Base-by-base conservation (phyloP, 2,888 invertebrate species). In the Sesamia inferens region DNA sequence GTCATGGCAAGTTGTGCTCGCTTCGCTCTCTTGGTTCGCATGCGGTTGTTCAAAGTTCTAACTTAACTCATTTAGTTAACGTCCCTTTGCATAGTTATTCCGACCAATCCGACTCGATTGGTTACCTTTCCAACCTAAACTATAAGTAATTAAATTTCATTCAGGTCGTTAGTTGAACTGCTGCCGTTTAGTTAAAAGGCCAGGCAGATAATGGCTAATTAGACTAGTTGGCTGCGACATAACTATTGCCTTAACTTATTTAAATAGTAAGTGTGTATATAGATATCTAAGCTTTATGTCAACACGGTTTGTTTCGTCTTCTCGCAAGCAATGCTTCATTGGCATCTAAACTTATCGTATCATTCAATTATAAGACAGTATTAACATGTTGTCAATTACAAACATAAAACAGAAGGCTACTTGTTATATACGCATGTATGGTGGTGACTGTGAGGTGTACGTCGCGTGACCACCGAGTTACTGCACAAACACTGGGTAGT, bases 401-500 rank as follows among this genome's bases (percentile, higher is more conserved):
- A 78, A 83, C 67, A 80, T 71, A 76, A 39, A 72, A 79, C 55
- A 70, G 63, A 71, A 79, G 44, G 69, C 78, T 83, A 81, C 61
- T 76, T 78, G 73, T 85, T 76, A 78, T 76, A 58, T 65, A 82
- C 76, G 79, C 71, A 82, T 66, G 79, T 80, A 79, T 79, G 83
- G 78, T 71, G 67, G 79, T 84, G 84, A 80, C 42, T 71, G 77
- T 77, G 82, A 76, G 63, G 81, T 86, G 85, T 86, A 68, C 31
- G 61, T 64, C 71, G 83, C 68, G 67, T 76, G 76, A 76, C 64
- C 69, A 66, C 71, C 68, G 74, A 58, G 64, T 59, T 76, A 69
- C 70, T 59, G 74, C 76, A 76, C 82, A 66, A 78, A 73, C 74
- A 74, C 63, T 66, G 51, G 54, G 31, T 8, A 8, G 48, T 0